Base-by-base conservation (phyloP, 2,888 invertebrate genomes). In the Apomyelois bistriatella region DNA sequence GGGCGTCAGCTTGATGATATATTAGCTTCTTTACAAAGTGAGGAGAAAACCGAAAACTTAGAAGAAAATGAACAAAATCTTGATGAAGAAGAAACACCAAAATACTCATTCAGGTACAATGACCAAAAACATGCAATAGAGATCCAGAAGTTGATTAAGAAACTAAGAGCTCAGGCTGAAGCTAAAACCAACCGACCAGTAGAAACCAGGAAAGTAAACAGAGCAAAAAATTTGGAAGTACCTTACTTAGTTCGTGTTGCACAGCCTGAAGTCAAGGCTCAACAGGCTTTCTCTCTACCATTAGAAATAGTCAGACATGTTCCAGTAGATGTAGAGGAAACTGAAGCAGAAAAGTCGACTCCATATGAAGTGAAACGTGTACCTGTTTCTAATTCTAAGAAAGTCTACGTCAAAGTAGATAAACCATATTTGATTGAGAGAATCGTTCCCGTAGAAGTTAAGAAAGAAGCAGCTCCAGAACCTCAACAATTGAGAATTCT, bases 31-130 rank as follows among this genome's bases (percentile, higher is more conserved):
- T n/a, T n/a, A n/a, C n/a, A n/a, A n/a, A n/a, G n/a, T n/a, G 65
- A 66, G 41, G 68, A 64, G 48, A 5, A 22, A 22, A 22, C 5
- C 22, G 62, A 65, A 56, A 62, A 65, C 38, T 49, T 64, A 5
- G 28, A 62, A n/a, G 59, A 62, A 43, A 58, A 58, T 12, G 70
- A 43, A 13, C 6, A 28, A 12, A 55, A 60, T 30, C 61, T 70
- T 3, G 61, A 70, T 30, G 51, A 57, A 13, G 65, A 62, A 55
- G 50, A 70, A 12, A 58, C 72, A 35, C 52, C 76, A 1, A 70
- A 81, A 75, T 60, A 79, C 56, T 61, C 78, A 53, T 55, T 74
- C 0, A 75, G 80, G 56, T 76, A 82, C 58, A 79, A 75, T 46
- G 68, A 70, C 8, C 69, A 67, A 41, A 76, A 72, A 55, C 72